These are phyloP conservation scores for Podarcis siculus DNA, from an alignment of 2,797 vertebrate genomes.

Conservation along the genomic window DNA sequence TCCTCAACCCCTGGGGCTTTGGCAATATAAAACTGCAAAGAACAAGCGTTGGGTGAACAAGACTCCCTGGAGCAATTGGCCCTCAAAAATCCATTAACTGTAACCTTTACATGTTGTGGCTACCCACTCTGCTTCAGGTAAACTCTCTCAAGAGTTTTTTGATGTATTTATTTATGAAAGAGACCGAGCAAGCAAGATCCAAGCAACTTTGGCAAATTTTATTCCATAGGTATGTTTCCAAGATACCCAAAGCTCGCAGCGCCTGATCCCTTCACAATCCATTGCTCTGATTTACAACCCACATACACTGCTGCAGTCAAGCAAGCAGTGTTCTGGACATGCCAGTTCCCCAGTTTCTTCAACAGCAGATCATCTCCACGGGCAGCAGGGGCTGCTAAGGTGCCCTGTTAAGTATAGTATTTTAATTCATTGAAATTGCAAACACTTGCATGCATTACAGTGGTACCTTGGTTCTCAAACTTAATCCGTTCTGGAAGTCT, in stretches of 20 bases:
- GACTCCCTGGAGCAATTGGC: background rate
- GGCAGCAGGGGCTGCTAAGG: background rate
- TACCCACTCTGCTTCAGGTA: conserved; percentile 10
- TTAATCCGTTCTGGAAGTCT: no score
- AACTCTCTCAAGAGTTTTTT: conserved; percentile 33
- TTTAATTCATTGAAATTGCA: no score
- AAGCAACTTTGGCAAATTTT: background rate
- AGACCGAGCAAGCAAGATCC: background rate
- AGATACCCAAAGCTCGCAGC: background rate
- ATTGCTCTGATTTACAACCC: background rate
- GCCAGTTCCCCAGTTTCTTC: background rate
- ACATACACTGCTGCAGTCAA: background rate
- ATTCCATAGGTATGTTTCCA: background rate
- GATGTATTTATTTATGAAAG: background rate
- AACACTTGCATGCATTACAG: no score
- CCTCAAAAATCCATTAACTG: conserved; percentile 16
- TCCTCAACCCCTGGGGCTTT: conserved; percentile 9
- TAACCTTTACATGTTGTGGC: conserved; percentile 17
- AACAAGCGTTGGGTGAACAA: background rate
- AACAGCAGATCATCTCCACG: background rate
- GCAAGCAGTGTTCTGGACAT: background rate
- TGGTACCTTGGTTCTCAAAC: no score
- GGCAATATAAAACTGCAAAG: background rate
- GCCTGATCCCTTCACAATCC: background rate
- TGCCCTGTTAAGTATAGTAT: background rate